Base-by-base conservation (phyloP, 2,888 invertebrate genomes). In the Aleiodes alternator region DNA sequence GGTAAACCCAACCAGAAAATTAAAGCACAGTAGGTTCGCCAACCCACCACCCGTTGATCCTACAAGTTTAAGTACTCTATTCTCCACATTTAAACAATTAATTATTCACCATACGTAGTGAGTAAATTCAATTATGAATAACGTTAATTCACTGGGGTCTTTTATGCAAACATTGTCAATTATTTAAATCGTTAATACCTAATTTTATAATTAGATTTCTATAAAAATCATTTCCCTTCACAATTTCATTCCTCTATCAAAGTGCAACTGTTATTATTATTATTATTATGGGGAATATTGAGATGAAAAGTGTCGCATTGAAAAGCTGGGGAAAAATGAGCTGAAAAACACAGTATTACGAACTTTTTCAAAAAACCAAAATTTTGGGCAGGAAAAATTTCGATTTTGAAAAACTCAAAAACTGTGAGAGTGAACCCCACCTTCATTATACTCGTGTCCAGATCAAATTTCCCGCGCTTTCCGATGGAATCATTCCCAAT, bases 31-130 rank as follows among this genome's bases (percentile, higher is more conserved):
- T 38, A 12, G n/a, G 38, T 9, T 34, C 34, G 0, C 9, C 14
- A n/a, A 59, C 64, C 64, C 64, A 43, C 64, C 43, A 14, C 48
- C 48, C 43, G 43, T 48, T 23, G 48, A 43, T 64, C 23, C 43
- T 16, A n/a, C 64, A 64, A 48, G 64, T 43, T 43, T 64, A 64
- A 48, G 23, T 59, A 59, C 59, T 59, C 29, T 59, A n/a, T 31
- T 59, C 48, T 29, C 9, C 14, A 56, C 16, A 61, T 61, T 59
- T 61, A 34, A 43, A 72, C 23, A 82, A 85, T 89, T 87, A 87
- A 87, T 87, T 88, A 89, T 89, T 89, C 89, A 84, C 83, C 86
- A 85, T 89, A 88, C 89, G 89, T 89, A 81, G 83, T 77, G 75
- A 79, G 80, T 82, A 87, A 87, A 89, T 87, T 85, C 79, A 83